Evolutionary conservation across 1,140 invertebrate genomes (phyloP).

Genomic region (Drosophila bipectinata): DNA sequence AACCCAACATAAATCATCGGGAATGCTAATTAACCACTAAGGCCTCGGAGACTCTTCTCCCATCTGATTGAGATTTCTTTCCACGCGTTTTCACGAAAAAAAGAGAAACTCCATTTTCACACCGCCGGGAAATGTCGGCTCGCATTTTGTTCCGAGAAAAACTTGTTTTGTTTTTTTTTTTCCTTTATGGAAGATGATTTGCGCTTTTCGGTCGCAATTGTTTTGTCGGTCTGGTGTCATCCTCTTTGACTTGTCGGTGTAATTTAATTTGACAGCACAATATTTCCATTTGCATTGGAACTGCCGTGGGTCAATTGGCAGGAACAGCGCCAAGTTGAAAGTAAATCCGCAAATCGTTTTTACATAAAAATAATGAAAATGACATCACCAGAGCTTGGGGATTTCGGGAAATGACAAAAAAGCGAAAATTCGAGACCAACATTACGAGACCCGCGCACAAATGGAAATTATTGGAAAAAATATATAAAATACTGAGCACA

Average conservation of each 20-base stretch:
- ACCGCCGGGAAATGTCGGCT: conserved; percentile 3
- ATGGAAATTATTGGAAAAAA: conserved; percentile 38
- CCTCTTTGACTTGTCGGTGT: conserved; percentile 40
- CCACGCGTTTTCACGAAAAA: conserved; percentile 4
- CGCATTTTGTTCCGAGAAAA: conserved; percentile 1
- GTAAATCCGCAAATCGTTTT: conserved; percentile 66
- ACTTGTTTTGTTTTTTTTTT: background rate
- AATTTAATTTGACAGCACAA: conserved; percentile 58
- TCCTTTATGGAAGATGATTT: conserved; percentile 37
- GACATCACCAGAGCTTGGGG: conserved; percentile 30
- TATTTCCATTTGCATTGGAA: conserved; percentile 48
- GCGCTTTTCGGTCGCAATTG: conserved; percentile 30
- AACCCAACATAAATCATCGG: conserved; percentile 65
- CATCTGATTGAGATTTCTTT: conserved; percentile 32
- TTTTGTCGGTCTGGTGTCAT: conserved; percentile 19
- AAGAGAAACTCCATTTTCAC: background rate
- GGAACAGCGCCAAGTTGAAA: conserved; percentile 36
- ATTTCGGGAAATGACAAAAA: conserved; percentile 3
- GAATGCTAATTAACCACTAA: conserved; percentile 71
- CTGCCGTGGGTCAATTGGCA: conserved; percentile 31
- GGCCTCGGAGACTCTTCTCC: conserved; percentile 17
- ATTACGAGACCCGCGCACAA: conserved; percentile 34
- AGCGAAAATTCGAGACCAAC: conserved; percentile 8
- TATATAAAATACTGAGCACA: background rate
- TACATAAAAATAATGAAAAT: conserved; percentile 71